Percentiles rank a stretch among this genome's conserved stretches.
Conservation (phyloP, 2,888 invertebrate genomes). For the Raillietiella orientalis region DNA sequence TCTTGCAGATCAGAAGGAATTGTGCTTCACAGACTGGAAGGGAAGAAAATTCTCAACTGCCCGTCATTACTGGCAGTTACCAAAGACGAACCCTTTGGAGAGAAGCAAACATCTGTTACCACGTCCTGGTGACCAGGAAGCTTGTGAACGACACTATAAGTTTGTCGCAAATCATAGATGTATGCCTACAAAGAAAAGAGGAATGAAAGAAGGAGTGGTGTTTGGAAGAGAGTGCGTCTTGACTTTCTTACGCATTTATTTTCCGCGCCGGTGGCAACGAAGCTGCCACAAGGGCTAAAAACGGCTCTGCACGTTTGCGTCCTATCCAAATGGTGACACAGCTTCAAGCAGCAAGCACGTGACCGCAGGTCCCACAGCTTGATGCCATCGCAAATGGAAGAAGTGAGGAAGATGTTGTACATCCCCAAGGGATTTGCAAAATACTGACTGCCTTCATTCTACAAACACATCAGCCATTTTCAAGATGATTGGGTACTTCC, state of each 20-base stretch:
- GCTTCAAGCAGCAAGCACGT: slow-evolving; percentile 10
- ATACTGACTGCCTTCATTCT: no score
- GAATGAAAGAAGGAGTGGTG: not conserved
- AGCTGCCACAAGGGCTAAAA: slow-evolving; percentile 13
- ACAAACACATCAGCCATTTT: no score
- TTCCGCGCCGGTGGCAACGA: slow-evolving; percentile 12
- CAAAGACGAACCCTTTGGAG: not conserved
- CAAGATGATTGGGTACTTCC: no score
- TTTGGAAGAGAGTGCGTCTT: not conserved
- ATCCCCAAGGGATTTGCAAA: not conserved
- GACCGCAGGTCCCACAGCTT: slow-evolving; percentile 13
- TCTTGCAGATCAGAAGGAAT: no score
- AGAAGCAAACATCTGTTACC: slow-evolving; percentile 11
- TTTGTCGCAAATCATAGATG: slow-evolving; percentile 11
- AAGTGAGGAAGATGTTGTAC: slow-evolving; percentile 7
- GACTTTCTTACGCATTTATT: slow-evolving; percentile 11
- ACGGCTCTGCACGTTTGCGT: slow-evolving; percentile 11
- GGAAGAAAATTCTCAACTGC: no score
- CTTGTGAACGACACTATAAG: slow-evolving; percentile 11
- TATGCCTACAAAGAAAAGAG: slow-evolving; percentile 9
- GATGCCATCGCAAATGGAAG: slow-evolving; percentile 12
- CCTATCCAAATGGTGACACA: slow-evolving; percentile 12
- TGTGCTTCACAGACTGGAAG: no score
- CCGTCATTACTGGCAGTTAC: not conserved
- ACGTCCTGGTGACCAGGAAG: slow-evolving; percentile 12